Evolutionary conservation across 1,140 invertebrate genomes (phyloP).

Genomic region (Scaptomyza graminum): DNA sequence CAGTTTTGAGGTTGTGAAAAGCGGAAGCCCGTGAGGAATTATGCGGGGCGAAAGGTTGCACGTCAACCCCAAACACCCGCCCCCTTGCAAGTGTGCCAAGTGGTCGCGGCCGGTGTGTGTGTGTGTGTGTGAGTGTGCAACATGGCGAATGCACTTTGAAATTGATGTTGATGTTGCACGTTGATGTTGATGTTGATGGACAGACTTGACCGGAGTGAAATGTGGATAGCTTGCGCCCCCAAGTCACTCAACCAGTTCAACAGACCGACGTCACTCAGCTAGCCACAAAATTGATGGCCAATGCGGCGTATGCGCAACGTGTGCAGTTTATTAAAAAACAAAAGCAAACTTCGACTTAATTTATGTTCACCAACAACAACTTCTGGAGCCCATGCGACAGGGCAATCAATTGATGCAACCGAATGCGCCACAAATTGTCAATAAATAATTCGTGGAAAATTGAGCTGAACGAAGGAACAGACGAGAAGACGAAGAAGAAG

Average conservation of each 20-base stretch:
- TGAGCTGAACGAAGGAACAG: conserved; percentile 10
- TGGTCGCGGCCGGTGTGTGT: conserved; percentile 38
- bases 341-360: conserved; percentile 51
- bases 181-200: conserved; percentile 10
- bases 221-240: neutral
- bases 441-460: conserved; percentile 72
- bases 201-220: neutral
- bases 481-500: neutral
- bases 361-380: conserved; percentile 41
- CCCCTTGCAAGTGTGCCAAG: conserved; percentile 24
- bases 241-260: neutral
- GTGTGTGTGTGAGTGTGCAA: conserved; percentile 35
- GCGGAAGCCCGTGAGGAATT: conserved; percentile 51
- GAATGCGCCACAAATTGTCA: conserved; percentile 68
- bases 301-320: conserved; percentile 73
- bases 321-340: conserved; percentile 78
- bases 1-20: conserved; percentile 24
- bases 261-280: too few relatives aligned
- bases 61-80: neutral
- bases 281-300: conserved; percentile 32
- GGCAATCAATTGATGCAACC: conserved; percentile 72
- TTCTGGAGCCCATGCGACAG: conserved; percentile 27
- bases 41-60: conserved; percentile 30
- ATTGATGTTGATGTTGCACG: conserved; percentile 35
- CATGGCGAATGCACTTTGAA: conserved; percentile 62